phyloP scores from a whole-genome alignment of 2,113 vertebrate species.

The Tetrao urogallus region DNA sequence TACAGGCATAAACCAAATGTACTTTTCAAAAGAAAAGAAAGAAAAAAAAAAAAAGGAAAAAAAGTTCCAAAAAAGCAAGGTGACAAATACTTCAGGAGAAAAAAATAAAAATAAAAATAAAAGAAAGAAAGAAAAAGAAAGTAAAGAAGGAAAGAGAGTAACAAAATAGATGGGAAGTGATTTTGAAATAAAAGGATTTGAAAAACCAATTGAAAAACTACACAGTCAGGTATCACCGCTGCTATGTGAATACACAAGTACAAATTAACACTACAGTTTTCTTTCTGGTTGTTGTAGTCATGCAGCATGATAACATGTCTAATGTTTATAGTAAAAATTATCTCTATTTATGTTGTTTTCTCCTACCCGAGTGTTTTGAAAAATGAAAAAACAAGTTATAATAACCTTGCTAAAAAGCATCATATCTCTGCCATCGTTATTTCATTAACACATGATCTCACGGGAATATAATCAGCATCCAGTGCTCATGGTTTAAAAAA shows the following conservation, averaged over 20 bases:
- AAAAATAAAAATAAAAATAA: too few species aligned
- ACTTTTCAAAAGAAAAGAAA: neutral
- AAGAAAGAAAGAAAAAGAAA: too few species aligned
- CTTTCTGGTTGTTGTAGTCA: neutral
- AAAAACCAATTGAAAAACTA: neutral
- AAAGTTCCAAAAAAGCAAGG: neutral
- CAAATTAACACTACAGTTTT: neutral
- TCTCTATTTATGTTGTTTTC: neutral
- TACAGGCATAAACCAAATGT: neutral
- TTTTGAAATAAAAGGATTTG: neutral
- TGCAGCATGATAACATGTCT: neutral
- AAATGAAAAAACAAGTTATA: neutral
- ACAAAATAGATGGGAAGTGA: neutral
- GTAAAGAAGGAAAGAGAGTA: too few species aligned
- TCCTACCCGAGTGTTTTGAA: neutral
- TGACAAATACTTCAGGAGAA: neutral
- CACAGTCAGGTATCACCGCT: neutral
- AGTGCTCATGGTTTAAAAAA: neutral
- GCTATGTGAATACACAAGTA: neutral
- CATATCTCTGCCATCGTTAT: neutral
- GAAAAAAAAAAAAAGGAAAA: neutral
- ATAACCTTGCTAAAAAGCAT: neutral
- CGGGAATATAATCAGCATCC: neutral
- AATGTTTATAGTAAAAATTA: neutral
- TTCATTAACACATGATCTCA: neutral